Percentiles rank a stretch among this genome's conserved stretches.
phyloP scores from a whole-genome alignment of 2,797 vertebrate species.

The Paguma larvata region DNA sequence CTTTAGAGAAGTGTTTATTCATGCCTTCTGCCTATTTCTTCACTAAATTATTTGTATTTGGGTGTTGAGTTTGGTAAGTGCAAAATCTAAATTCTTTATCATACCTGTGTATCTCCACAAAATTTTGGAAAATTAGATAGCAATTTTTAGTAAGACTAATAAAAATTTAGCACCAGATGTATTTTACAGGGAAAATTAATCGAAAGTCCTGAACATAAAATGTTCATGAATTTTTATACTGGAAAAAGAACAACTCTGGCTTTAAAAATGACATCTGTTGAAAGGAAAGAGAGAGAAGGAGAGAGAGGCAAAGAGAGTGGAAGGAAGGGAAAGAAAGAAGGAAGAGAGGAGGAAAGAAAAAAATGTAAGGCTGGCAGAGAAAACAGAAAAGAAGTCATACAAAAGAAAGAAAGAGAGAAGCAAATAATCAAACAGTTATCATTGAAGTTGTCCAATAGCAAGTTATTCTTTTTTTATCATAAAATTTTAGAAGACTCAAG shows the following conservation, averaged over 20 bases:
- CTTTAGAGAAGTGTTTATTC: too few relatives aligned
- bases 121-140: neutral
- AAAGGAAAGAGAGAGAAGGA: neutral
- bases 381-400: neutral
- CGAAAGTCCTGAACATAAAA: fast-evolving
- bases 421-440: neutral
- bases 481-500: neutral
- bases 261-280: neutral
- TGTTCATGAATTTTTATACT: neutral
- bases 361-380: neutral
- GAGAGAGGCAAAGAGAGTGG: fast-evolving
- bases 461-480: neutral
- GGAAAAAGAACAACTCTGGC: neutral
- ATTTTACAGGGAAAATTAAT: neutral
- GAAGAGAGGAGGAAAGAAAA: neutral
- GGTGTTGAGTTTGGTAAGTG: too few relatives aligned
- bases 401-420: too few relatives aligned
- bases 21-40: too few relatives aligned
- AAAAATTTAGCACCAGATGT: neutral
- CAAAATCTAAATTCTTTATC: neutral
- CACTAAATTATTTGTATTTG: too few relatives aligned
- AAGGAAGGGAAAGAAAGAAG: neutral
- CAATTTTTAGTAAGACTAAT: neutral
- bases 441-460: neutral
- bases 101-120: neutral